Evolutionary conservation across 2,113 vertebrate genomes (phyloP).

Genomic region (Gopherus flavomarginatus): DNA sequence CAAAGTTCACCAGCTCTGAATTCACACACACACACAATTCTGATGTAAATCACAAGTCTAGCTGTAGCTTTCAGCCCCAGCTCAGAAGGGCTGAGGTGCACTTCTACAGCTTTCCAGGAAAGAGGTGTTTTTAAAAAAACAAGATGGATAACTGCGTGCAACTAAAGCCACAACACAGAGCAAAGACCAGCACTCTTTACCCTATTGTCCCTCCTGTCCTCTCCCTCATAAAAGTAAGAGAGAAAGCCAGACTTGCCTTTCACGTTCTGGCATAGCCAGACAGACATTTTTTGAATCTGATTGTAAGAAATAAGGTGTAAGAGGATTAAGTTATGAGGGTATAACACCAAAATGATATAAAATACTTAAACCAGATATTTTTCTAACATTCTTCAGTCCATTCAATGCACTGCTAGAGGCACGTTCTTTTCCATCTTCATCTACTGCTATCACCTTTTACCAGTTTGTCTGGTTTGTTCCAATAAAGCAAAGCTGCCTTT

Average conservation of each 20-base stretch:
- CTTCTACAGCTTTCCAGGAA: not conserved
- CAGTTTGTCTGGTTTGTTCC: not conserved
- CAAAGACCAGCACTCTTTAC: not conserved
- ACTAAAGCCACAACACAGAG: rapidly evolving
- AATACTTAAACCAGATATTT: not conserved
- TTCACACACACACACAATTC: not conserved
- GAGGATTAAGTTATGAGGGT: not conserved
- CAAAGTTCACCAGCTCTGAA: not conserved
- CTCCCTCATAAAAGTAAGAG: rapidly evolving
- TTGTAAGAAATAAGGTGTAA: rapidly evolving
- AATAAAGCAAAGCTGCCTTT: rapidly evolving
- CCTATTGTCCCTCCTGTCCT: not conserved
- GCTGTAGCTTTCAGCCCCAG: not conserved
- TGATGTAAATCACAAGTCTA: not conserved
- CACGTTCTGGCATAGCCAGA: not conserved
- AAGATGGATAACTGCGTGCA: not conserved
- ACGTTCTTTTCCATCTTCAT: not conserved
- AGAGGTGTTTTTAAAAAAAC: not conserved
- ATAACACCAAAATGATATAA: not conserved
- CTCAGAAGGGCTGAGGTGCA: rapidly evolving
- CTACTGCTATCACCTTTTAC: not conserved
- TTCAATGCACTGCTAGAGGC: not conserved
- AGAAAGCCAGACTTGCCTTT: not conserved
- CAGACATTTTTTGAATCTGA: not conserved
- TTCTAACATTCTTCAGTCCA: rapidly evolving